A percentile compares a stretch with the other conserved stretches of the same genome.
Evolutionary conservation across 64 coral and sea anemone species (phyloP).

Genomic region (Anthopleura sola): DNA sequence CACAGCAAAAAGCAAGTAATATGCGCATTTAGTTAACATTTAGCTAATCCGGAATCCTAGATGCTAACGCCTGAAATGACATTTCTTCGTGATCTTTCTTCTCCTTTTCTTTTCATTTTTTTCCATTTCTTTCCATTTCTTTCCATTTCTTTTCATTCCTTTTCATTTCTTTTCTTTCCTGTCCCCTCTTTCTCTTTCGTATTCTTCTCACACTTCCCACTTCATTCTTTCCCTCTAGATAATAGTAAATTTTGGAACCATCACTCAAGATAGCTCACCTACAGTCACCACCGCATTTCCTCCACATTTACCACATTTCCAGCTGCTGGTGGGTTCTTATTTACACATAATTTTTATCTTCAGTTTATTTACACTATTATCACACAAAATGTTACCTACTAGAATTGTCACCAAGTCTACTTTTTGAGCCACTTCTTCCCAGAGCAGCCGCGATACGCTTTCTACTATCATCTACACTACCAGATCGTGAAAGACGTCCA

Average conservation of each 20-base stretch:
- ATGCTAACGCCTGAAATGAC: no score
- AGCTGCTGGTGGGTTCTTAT: no score
- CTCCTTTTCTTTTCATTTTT: neutral
- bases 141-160: neutral
- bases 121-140: neutral
- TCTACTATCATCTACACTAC: constrained; percentile 60
- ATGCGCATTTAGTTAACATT: no score
- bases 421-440: constrained; percentile 31
- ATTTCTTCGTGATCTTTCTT: no score
- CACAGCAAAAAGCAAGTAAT: no score
- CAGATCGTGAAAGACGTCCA: constrained; percentile 22
- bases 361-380: neutral
- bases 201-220: no score
- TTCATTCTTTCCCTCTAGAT: no score
- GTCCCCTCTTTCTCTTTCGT: neutral
- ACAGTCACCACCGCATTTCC: no score
- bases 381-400: constrained; percentile 26
- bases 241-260: no score
- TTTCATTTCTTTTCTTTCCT: neutral
- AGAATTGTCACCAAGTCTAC: constrained; percentile 44
- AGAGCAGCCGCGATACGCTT: constrained; percentile 62
- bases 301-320: no score
- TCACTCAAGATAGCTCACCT: no score
- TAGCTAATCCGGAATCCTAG: no score
- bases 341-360: neutral